Conservation (phyloP, 1,140 invertebrate genomes). For the Macrocentrus cingulum region DNA sequence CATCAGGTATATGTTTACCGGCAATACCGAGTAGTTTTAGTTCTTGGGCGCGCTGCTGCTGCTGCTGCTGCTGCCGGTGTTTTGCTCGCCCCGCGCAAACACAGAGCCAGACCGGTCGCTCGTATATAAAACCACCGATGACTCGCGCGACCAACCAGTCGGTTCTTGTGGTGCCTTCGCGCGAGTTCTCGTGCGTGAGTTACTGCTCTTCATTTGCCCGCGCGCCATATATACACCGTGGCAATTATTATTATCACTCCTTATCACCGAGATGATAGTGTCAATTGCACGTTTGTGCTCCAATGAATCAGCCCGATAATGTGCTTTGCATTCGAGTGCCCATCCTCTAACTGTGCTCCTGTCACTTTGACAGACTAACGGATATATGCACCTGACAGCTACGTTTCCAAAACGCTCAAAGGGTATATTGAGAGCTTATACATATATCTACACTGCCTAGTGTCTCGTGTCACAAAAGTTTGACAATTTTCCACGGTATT, state of each 20-base stretch:
- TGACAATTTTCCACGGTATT: neutral
- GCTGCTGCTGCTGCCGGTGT: too few relatives aligned
- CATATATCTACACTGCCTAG: neutral
- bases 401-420: conserved; percentile 2
- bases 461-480: neutral
- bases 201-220: neutral
- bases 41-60: too few relatives aligned
- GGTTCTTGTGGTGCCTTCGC: too few relatives aligned
- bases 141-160: too few relatives aligned
- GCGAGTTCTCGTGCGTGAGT: too few relatives aligned
- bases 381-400: conserved; percentile 20
- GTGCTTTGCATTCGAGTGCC: neutral
- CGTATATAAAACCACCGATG: too few relatives aligned
- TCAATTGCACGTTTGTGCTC: conserved; percentile 6
- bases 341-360: conserved; percentile 1
- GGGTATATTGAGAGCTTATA: neutral
- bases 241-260: neutral
- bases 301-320: conserved; percentile 3
- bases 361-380: conserved; percentile 20
- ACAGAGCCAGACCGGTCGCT: too few relatives aligned
- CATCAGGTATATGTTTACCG: too few relatives aligned
- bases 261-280: conserved; percentile 18
- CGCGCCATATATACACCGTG: too few relatives aligned
- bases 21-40: too few relatives aligned
- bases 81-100: too few relatives aligned